These are phyloP conservation scores for Eulacestoma nigropectus DNA, from an alignment of 2,113 vertebrate species.

Conservation along the genomic window DNA sequence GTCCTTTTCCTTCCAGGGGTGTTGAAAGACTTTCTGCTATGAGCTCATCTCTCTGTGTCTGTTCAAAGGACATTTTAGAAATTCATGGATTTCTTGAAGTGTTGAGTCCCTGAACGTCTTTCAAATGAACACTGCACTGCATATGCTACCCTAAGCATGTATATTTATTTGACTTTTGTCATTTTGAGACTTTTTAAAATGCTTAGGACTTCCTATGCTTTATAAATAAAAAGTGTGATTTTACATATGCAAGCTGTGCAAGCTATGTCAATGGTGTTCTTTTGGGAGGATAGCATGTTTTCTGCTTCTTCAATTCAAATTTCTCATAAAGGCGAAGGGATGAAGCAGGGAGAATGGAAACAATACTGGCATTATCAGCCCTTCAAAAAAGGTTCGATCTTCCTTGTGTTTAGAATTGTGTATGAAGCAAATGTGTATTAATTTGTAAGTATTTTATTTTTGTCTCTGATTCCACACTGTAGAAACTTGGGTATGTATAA, in stretches of 20 bases:
- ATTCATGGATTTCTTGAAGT: not conserved
- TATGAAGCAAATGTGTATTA: not conserved
- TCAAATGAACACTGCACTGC: not conserved
- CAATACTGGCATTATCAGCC: not conserved
- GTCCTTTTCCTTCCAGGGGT: not conserved
- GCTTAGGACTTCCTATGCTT: not conserved
- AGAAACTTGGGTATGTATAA: not conserved
- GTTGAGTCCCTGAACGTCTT: not conserved
- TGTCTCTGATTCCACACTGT: not conserved
- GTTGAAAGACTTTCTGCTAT: not conserved
- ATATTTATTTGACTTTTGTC: constrained; percentile 1
- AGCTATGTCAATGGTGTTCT: not conserved
- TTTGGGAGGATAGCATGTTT: not conserved
- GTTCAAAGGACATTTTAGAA: not conserved
- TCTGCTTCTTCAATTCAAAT: not conserved
- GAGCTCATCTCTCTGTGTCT: not conserved
- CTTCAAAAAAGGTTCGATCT: not conserved
- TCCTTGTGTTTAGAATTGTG: not conserved
- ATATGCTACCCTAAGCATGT: not conserved
- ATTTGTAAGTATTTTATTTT: not conserved
- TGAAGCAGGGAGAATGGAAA: not conserved
- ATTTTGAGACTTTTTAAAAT: not conserved
- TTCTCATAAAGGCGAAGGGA: not conserved
- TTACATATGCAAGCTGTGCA: not conserved
- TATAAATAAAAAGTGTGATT: not conserved